A percentile compares a stretch with the other conserved stretches of the same genome.
These are phyloP conservation scores for Salmo trutta DNA, from an alignment of 2,797 vertebrate species.

Conservation along the genomic window DNA sequence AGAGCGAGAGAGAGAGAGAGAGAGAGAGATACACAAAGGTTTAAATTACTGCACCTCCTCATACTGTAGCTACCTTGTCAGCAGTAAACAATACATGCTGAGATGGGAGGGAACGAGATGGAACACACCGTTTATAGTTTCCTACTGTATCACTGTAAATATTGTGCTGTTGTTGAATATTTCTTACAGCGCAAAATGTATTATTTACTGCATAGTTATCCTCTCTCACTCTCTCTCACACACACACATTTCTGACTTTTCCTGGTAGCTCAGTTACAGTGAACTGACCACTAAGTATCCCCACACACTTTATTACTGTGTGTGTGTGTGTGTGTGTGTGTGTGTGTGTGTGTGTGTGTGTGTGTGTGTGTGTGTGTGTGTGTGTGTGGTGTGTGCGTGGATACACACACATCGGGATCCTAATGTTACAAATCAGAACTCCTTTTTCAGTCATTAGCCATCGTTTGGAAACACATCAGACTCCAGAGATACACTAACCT, in stretches of 20 bases:
- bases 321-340: slow-evolving; percentile 21
- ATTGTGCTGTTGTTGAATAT: no score
- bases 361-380: background rate
- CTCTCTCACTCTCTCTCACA: no score
- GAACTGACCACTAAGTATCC: background rate
- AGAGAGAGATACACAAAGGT: background rate
- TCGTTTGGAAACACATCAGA: slow-evolving; percentile 61
- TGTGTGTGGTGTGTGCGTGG: no score
- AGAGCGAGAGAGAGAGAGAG: background rate
- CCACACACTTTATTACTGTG: slow-evolving; percentile 20
- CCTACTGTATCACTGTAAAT: no score
- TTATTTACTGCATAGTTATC: no score
- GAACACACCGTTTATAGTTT: no score
- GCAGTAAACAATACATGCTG: background rate
- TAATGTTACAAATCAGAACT: slow-evolving; percentile 59
- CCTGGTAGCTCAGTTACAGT: background rate
- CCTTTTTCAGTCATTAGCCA: slow-evolving; percentile 68
- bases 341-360: background rate
- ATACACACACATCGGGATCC: background rate
- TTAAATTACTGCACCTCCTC: background rate
- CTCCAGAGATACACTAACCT: slow-evolving; percentile 52
- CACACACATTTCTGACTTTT: background rate
- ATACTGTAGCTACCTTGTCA: no score
- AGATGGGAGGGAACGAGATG: background rate
- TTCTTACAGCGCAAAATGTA: no score